Percentiles rank a stretch among this genome's conserved stretches.
Evolutionary conservation across 1,140 invertebrate species (phyloP).

Genomic region (Hycleus phaleratus): DNA sequence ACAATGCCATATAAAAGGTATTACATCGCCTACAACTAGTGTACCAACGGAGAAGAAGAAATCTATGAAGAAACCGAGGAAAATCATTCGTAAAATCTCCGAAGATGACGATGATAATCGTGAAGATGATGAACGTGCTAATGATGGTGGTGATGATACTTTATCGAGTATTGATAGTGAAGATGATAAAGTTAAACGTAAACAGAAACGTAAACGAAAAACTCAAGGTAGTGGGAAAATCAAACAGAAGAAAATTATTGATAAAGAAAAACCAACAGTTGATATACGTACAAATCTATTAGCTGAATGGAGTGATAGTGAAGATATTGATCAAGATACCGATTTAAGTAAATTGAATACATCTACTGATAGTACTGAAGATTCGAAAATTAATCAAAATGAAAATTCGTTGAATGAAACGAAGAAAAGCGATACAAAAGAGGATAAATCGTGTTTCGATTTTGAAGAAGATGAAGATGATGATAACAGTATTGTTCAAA

Average conservation of each 20-base stretch:
- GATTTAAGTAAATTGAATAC: slow-evolving; percentile 6
- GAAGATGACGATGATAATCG: slow-evolving; percentile 6
- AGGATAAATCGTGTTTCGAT: slow-evolving; percentile 49
- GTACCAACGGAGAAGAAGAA: slow-evolving; percentile 19
- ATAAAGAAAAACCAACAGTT: slow-evolving; percentile 4
- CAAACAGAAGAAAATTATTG: slow-evolving; percentile 15
- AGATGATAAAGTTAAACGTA: slow-evolving; percentile 1
- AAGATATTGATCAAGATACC: slow-evolving; percentile 28
- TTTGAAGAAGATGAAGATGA: slow-evolving; percentile 49
- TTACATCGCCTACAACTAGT: background rate
- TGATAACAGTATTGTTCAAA: slow-evolving; percentile 32
- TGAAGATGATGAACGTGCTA: background rate
- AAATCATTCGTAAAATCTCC: background rate
- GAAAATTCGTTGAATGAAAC: slow-evolving; percentile 28
- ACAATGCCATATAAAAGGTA: slow-evolving; percentile 46
- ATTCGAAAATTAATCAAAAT: background rate
- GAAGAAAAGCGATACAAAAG: slow-evolving; percentile 1
- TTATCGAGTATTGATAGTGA: slow-evolving; percentile 3
- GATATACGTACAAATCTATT: slow-evolving; percentile 31
- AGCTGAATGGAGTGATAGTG: slow-evolving; percentile 41
- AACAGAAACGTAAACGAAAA: slow-evolving; percentile 9
- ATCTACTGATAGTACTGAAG: slow-evolving; percentile 26
- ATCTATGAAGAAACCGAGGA: slow-evolving; percentile 2
- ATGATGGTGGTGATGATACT: background rate
- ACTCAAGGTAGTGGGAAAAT: slow-evolving; percentile 3